Base-by-base conservation (phyloP, 2,888 invertebrate genomes). In the Diarsia brunnea region DNA sequence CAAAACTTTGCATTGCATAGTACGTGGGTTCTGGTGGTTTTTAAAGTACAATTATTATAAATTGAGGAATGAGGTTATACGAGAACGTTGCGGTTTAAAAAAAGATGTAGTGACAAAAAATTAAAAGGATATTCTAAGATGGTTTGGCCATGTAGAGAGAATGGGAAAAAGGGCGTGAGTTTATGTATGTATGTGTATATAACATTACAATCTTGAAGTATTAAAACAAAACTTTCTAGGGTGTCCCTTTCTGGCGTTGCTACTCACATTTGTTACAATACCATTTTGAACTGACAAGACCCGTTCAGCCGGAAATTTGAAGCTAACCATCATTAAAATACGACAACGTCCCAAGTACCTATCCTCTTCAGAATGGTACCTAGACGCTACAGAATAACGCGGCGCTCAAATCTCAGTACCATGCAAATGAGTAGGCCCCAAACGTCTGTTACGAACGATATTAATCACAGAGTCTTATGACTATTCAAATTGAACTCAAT, bases 401-500 rank as follows among this genome's bases (percentile, higher is more conserved):
- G 38, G 19, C 73, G 55, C 31, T 61, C 49, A 55, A 78, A 67
- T 69, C 63, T 74, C 63, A 11, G 63, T 75, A 53, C 58, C 21
- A 84, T 84, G 84, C 75, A 84, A 84, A 84, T 85, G 69, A 85
- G 77, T 43, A 78, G 85, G 85, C 67, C 61, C 38, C 55, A n/a
- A 66, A 53, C 75, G 82, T 85, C 85, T 85, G 85, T 79, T 82
- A 66, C 71, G 64, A 63, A 72, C 51, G 64, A 84, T 82, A 85
- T 85, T 84, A 85, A 73, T 84, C 66, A 61, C 68, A 31, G 31
- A 27, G 72, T 71, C 85, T 85, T 85, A 85, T 84, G 83, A 82
- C 69, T 85, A 85, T 84, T 85, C 84, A 79, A 85, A 84, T 85
- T 76, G 55, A 82, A 69, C 73, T 66, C 81, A 78, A 83, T 83